Percentiles rank a stretch among this genome's conserved stretches.
These are phyloP conservation scores for Phataginus tricuspis DNA, from an alignment of 2,797 vertebrate species.

Conservation along the genomic window DNA sequence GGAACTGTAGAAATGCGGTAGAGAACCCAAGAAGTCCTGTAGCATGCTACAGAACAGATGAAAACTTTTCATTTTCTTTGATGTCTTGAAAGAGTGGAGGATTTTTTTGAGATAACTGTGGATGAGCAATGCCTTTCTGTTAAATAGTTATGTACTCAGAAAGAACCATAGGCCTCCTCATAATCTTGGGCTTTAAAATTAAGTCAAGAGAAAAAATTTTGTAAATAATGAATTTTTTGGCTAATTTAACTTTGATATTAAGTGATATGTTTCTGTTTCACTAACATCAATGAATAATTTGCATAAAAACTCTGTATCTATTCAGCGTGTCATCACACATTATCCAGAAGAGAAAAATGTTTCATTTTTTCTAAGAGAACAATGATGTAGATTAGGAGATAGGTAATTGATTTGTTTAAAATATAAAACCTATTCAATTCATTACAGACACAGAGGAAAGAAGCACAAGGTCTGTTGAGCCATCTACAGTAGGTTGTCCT, in stretches of 20 bases:
- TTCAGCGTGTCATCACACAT: conserved; percentile 56
- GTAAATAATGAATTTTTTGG: conserved; percentile 51
- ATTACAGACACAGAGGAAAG: conserved; percentile 61
- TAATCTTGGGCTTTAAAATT: conserved; percentile 52
- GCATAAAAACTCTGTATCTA: conserved; percentile 58
- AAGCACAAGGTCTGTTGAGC: conserved; percentile 61
- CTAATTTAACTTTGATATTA: conserved; percentile 73
- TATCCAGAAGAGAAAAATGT: conserved; percentile 53
- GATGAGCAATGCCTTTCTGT: neutral
- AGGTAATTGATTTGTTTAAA: conserved; percentile 69
- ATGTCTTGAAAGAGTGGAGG: conserved; percentile 1
- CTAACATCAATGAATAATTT: conserved; percentile 57
- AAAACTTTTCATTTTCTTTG: conserved; percentile 38
- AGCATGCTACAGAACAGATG: neutral
- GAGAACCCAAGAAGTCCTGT: neutral
- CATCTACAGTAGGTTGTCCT: conserved; percentile 39
- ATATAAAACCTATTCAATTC: conserved; percentile 58
- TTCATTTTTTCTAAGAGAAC: conserved; percentile 65
- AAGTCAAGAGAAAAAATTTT: conserved; percentile 25
- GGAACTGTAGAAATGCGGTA: conserved; percentile 7
- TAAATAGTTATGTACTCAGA: neutral
- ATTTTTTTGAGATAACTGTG: neutral
- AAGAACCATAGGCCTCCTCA: conserved; percentile 1
- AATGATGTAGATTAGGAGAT: conserved; percentile 63
- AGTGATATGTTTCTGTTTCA: conserved; percentile 64